These are phyloP conservation scores for Axea sp. DNA, from an alignment of 2,888 invertebrate species.

Conservation along the genomic window DNA sequence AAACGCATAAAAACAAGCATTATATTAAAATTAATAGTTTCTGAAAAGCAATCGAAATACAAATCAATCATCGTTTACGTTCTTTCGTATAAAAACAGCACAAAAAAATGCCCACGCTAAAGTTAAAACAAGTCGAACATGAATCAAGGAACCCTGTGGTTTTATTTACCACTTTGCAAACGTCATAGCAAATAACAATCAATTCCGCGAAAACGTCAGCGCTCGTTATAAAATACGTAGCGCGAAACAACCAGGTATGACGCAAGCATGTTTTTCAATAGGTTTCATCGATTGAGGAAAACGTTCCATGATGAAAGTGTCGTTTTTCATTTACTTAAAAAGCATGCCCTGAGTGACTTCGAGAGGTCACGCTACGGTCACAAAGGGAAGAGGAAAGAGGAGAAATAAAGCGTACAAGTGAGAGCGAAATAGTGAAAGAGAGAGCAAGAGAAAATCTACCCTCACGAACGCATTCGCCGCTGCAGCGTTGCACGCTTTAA, in stretches of 20 bases:
- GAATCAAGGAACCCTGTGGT: neutral
- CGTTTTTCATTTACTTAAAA: conserved; percentile 39
- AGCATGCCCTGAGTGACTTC: conserved; percentile 31
- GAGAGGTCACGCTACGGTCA: conserved; percentile 36
- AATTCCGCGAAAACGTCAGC: conserved; percentile 5
- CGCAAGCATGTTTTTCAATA: conserved; percentile 27
- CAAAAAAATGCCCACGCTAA: too few species aligned
- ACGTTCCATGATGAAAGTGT: conserved; percentile 12
- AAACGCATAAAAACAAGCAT: conserved; percentile 19
- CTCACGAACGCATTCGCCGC: conserved; percentile 63
- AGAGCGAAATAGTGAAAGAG: conserved; percentile 2
- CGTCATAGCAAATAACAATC: conserved; percentile 1
- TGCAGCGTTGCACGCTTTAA: conserved; percentile 75
- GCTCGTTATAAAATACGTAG: conserved; percentile 4
- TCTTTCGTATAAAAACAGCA: too few species aligned
- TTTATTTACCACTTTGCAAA: conserved; percentile 1
- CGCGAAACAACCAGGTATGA: conserved; percentile 7
- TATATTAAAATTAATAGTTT: too few species aligned
- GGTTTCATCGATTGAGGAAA: conserved; percentile 37
- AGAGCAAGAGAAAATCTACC: conserved; percentile 46
- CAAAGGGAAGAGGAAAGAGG: neutral
- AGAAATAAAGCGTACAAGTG: neutral
- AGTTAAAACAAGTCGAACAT: too few species aligned
- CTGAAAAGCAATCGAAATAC: neutral
- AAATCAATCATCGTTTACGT: neutral